Percentiles rank a stretch among this genome's conserved stretches.
Conservation (phyloP, 2,888 invertebrate species). For the Fragum sueziense region DNA sequence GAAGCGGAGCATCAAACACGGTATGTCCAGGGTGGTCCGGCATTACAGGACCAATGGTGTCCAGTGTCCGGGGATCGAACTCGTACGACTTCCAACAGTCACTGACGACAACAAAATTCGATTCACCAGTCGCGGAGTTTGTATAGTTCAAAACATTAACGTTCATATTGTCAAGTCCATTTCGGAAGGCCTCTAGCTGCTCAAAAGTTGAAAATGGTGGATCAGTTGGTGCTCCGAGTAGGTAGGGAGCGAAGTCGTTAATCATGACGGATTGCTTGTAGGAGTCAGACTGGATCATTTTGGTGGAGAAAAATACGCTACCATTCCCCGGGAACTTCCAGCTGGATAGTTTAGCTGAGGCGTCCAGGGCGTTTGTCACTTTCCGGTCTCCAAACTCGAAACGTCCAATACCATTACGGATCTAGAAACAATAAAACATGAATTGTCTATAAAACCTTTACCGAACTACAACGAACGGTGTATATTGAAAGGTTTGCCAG, state of each 20-base stretch:
- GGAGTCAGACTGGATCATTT: conserved; percentile 58
- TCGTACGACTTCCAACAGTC: conserved; percentile 66
- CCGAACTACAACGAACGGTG: too few species aligned
- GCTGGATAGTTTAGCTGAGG: conserved; percentile 62
- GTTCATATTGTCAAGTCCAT: conserved; percentile 71
- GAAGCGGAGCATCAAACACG: conserved; percentile 14
- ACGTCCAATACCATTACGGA: conserved; percentile 66
- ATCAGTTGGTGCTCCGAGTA: conserved; percentile 53
- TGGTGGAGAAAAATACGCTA: conserved; percentile 54
- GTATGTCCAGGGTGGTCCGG: conserved; percentile 40
- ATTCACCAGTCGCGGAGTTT: background rate
- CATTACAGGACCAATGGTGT: conserved; percentile 54
- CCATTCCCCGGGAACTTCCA: conserved; percentile 61
- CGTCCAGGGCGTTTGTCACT: conserved; percentile 67
- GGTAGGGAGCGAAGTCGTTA: conserved; percentile 63
- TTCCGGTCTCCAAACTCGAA: conserved; percentile 62
- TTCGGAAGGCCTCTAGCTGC: conserved; percentile 39
- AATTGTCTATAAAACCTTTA: background rate
- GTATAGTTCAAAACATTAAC: conserved; percentile 62
- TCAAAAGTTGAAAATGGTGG: conserved; percentile 60
- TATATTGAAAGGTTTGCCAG: background rate
- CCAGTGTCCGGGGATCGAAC: conserved; percentile 60
- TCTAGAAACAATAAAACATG: conserved; percentile 82
- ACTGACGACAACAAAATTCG: conserved; percentile 59
- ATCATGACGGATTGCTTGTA: conserved; percentile 59